Conservation (phyloP, 2,888 invertebrate genomes). For the Agonum fuliginosum region DNA sequence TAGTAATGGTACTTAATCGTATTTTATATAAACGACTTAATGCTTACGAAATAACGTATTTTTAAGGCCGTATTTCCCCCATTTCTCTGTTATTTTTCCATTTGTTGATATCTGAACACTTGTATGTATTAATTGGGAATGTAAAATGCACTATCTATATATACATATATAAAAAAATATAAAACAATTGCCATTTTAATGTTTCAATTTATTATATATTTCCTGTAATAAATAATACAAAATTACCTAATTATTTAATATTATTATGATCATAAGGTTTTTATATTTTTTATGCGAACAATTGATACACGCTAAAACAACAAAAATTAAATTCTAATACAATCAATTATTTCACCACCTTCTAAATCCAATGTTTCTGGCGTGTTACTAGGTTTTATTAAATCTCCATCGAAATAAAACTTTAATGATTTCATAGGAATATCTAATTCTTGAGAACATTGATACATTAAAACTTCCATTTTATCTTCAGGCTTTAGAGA, state of each 20-base stretch:
- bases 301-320: not conserved
- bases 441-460: conserved; percentile 73
- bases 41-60: conserved; percentile 56
- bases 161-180: conserved; percentile 59
- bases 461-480: conserved; percentile 71
- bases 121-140: conserved; percentile 70
- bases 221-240: conserved; percentile 52
- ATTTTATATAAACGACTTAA: conserved; percentile 57
- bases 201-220: conserved; percentile 58
- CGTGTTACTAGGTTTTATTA: conserved; percentile 71
- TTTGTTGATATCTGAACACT: conserved; percentile 68
- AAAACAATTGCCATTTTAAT: conserved; percentile 61
- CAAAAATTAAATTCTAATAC: conserved; percentile 15
- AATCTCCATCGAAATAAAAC: conserved; percentile 76
- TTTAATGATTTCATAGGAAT: conserved; percentile 71
- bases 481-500: conserved; percentile 16
- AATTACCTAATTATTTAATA: not conserved
- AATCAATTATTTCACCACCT: conserved; percentile 76
- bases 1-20: conserved; percentile 59
- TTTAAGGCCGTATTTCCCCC: conserved; percentile 53
- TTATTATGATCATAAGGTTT: too few species aligned
- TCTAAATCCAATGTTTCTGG: conserved; percentile 73
- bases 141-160: conserved; percentile 71
- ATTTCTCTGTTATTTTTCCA: conserved; percentile 66
- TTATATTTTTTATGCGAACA: not conserved